A percentile compares a stretch with the other conserved stretches of the same genome.
These are phyloP conservation scores for Pycnomerus fuliginosus DNA, from an alignment of 2,888 invertebrate species.

Conservation along the genomic window DNA sequence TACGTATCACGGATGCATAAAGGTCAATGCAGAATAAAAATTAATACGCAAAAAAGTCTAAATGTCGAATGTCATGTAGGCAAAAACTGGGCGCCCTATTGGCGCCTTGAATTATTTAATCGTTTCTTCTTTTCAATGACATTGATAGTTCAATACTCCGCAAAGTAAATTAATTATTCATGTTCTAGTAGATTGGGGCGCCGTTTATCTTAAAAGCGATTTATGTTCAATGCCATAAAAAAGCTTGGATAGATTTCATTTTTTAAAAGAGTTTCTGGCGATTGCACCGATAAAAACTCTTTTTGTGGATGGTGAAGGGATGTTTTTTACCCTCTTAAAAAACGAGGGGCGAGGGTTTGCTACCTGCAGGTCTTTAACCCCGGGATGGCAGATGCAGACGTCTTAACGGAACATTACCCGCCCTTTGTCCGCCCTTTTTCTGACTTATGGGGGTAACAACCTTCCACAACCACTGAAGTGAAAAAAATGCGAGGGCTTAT, in stretches of 20 bases:
- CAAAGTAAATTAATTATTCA: conserved; percentile 6
- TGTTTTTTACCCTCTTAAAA: conserved; percentile 1
- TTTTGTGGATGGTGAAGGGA: background rate
- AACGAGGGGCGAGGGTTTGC: no score
- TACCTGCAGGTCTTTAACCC: conserved; percentile 13
- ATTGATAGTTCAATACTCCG: conserved; percentile 16
- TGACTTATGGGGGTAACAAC: conserved; percentile 10
- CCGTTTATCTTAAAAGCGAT: conserved; percentile 1
- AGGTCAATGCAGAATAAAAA: conserved; percentile 7
- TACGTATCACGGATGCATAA: background rate
- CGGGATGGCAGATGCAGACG: conserved; percentile 3
- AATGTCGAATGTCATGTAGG: conserved; percentile 1
- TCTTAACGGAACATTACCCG: conserved; percentile 7
- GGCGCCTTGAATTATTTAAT: conserved; percentile 10
- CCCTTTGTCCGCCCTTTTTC: conserved; percentile 5
- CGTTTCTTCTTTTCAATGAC: conserved; percentile 7
- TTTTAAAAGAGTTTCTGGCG: background rate
- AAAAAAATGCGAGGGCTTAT: no score
- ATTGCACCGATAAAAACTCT: background rate
- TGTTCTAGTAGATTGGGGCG: background rate
- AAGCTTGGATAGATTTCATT: no score
- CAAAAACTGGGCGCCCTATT: conserved; percentile 5
- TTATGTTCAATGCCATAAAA: no score
- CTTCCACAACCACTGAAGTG: conserved; percentile 2
- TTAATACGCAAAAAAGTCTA: conserved; percentile 4